phyloP scores from a whole-genome alignment of 1,140 invertebrate genomes.

The Drosophila chauvacae region DNA sequence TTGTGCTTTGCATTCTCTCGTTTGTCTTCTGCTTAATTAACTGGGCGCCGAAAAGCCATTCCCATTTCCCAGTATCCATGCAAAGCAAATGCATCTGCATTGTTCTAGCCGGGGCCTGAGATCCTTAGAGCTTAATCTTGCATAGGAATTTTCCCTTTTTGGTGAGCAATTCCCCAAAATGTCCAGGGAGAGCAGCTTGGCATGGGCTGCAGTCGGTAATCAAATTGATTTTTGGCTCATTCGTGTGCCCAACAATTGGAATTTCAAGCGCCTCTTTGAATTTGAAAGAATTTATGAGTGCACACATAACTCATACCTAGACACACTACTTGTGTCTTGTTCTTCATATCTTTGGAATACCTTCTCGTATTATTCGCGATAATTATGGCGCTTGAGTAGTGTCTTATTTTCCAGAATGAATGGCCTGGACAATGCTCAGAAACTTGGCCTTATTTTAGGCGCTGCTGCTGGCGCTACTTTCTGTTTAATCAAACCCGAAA shows the following conservation, averaged over 20 bases:
- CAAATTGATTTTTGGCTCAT: slow-evolving; percentile 1
- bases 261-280: background rate
- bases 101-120: background rate
- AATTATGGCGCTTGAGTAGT: slow-evolving; percentile 11
- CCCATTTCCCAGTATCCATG: background rate
- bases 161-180: background rate
- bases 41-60: background rate
- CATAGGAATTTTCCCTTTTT: background rate
- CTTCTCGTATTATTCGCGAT: slow-evolving; percentile 10
- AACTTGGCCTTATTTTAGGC: slow-evolving; percentile 36
- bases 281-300: background rate
- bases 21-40: slow-evolving; percentile 41
- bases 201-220: background rate
- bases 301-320: background rate
- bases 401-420: background rate
- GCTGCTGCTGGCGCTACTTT: slow-evolving; percentile 18
- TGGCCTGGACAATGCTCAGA: slow-evolving; percentile 24
- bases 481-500: slow-evolving; percentile 64
- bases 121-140: background rate
- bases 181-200: background rate
- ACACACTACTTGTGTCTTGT: background rate
- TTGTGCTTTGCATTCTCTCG: slow-evolving; percentile 8
- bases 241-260: background rate
- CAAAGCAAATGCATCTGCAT: background rate
- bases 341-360: background rate